Base-by-base conservation (phyloP, 2,888 invertebrate species). In the Parochlus steinenii region DNA sequence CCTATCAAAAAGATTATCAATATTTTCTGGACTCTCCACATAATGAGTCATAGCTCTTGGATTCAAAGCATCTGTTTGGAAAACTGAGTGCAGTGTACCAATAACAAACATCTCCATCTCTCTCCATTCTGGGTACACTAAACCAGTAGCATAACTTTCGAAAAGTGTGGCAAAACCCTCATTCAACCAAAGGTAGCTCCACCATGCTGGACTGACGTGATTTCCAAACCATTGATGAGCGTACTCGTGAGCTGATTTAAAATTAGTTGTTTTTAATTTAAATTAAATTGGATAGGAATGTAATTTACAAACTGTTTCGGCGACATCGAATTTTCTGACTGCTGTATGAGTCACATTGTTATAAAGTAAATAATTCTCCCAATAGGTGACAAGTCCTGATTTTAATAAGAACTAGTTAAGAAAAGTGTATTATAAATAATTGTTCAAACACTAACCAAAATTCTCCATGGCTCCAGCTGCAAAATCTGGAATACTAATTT, bases 401-500 rank as follows among this genome's bases (percentile, higher is more conserved):
- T n/a, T n/a, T n/a, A n/a, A n/a, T n/a, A n/a, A n/a, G n/a, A n/a
- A n/a, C n/a, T n/a, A n/a, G n/a, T n/a, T n/a, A n/a, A n/a, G n/a
- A n/a, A n/a, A n/a, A n/a, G n/a, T n/a, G n/a, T n/a, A n/a, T n/a
- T n/a, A n/a, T n/a, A n/a, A n/a, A n/a, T n/a, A n/a, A n/a, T n/a
- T n/a, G n/a, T n/a, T n/a, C n/a, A n/a, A n/a, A n/a, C n/a, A n/a
- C n/a, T n/a, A n/a, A n/a, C n/a, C n/a, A n/a, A n/a, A n/a, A n/a
- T 90, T 92, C 52, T 90, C 89, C 87, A 89, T 90, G 23, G 87
- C 89, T 14, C 79, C 79, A 41, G 79, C 74, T 18, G 71, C 66
- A 48, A 87, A 86, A 46, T 86, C 80, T 0, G 86, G 82, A 7
- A 90, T 69, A 0, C 83, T 83, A 3, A 79, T 76, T 77, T 89